Evolutionary conservation across 2,113 vertebrate genomes (phyloP).

Genomic region (Rhinichthys klamathensis): DNA sequence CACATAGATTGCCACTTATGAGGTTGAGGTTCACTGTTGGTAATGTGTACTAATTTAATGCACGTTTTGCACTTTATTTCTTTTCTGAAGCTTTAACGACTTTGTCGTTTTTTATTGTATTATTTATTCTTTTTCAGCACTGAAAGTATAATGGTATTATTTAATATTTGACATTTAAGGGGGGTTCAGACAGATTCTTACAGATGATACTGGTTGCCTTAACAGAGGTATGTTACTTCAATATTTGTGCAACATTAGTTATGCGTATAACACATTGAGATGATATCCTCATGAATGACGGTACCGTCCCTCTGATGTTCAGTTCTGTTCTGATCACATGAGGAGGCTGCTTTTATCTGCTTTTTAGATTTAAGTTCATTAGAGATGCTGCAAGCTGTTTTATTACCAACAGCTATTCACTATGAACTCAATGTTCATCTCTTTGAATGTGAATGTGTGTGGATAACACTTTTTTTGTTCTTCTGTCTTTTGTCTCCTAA

Average conservation of each 20-base stretch:
- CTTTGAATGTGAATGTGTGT: neutral
- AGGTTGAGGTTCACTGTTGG: neutral
- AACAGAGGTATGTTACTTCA: neutral
- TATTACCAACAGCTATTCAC: neutral
- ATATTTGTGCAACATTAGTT: neutral
- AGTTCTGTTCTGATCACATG: neutral
- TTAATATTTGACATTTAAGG: constrained; percentile 3
- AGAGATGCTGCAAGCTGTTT: neutral
- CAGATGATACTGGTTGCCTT: neutral
- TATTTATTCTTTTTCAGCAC: neutral
- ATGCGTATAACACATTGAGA: neutral
- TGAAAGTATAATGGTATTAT: neutral
- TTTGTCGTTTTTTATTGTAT: neutral
- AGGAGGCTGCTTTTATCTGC: neutral
- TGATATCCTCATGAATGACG: neutral
- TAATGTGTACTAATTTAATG: neutral
- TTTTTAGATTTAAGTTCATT: neutral
- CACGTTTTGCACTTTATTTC: neutral
- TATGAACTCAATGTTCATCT: neutral
- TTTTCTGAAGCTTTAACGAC: neutral
- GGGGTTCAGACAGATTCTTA: neutral
- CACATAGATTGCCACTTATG: neutral
- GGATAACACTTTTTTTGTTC: neutral
- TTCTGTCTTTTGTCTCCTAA: neutral
- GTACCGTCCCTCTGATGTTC: neutral